Percentiles rank a stretch among this genome's conserved stretches.
Conservation (phyloP, 2,888 invertebrate genomes). For the Lamellibrachia satsuma region DNA sequence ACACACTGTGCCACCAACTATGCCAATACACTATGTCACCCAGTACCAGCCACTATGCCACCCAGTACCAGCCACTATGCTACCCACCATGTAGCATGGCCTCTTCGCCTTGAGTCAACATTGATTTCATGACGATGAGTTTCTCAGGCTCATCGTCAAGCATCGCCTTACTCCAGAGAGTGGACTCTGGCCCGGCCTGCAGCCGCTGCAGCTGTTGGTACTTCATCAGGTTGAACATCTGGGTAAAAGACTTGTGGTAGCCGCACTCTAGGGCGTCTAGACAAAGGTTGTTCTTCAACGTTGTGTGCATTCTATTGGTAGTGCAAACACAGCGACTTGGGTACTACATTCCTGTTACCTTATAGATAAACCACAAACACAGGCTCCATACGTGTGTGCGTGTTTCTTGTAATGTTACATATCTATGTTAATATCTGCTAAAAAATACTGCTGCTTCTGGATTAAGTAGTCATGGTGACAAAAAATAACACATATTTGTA, state of each 20-base stretch:
- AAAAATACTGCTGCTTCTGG: too few species aligned
- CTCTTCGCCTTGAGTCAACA: conserved; percentile 59
- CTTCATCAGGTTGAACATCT: conserved; percentile 60
- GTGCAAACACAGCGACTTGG: background rate
- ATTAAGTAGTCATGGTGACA: too few species aligned
- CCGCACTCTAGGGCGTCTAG: conserved; percentile 63
- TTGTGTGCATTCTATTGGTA: conserved; percentile 52
- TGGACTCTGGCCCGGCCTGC: conserved; percentile 61
- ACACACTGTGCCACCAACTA: background rate
- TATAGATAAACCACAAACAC: background rate
- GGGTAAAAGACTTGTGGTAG: conserved; percentile 62
- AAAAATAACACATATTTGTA: too few species aligned
- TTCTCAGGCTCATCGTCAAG: conserved; percentile 62
- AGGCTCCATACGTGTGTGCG: background rate
- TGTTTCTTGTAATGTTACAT: background rate
- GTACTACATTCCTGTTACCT: background rate
- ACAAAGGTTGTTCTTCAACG: conserved; percentile 63
- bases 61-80: background rate
- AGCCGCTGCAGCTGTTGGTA: conserved; percentile 55
- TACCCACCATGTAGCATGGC: conserved; percentile 55
- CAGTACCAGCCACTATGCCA: background rate
- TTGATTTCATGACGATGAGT: conserved; percentile 56
- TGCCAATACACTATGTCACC: background rate
- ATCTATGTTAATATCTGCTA: too few species aligned
- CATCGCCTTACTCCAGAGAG: conserved; percentile 58